Conservation (phyloP, 2,888 invertebrate species). For the Hirtodrosophila cameraria region DNA sequence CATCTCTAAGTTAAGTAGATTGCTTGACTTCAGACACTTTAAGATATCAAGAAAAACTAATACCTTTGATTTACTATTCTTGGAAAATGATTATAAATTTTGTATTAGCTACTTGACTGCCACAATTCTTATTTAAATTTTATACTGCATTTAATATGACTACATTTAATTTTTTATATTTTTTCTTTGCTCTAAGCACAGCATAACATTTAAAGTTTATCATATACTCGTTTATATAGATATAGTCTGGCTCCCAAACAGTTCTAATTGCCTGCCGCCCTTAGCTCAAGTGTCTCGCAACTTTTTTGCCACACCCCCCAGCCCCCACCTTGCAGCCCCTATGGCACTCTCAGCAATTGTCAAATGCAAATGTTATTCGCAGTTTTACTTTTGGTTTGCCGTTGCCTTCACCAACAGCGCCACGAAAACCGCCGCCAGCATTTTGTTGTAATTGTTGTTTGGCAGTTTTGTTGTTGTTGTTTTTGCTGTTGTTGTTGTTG, state of each 20-base stretch:
- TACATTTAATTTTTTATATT: too few relatives aligned
- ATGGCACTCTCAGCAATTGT: constrained; percentile 38
- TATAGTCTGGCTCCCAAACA: neutral
- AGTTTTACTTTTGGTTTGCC: constrained; percentile 44
- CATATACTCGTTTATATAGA: too few relatives aligned
- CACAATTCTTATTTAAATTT: too few relatives aligned
- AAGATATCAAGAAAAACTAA: too few relatives aligned
- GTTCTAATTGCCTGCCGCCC: neutral
- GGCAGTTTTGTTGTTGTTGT: constrained; percentile 1
- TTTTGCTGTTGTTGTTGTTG: constrained; percentile 1
- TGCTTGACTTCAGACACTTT: too few relatives aligned
- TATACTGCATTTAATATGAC: too few relatives aligned
- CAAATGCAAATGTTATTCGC: constrained; percentile 48
- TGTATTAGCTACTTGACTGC: too few relatives aligned
- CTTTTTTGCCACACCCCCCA: neutral
- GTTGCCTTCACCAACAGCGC: constrained; percentile 28
- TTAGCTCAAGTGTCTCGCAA: constrained; percentile 1
- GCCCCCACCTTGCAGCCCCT: neutral
- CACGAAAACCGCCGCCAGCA: constrained; percentile 36
- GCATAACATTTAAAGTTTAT: too few relatives aligned
- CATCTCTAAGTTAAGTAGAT: too few relatives aligned
- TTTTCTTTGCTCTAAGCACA: too few relatives aligned
- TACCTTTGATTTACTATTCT: too few relatives aligned
- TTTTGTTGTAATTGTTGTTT: constrained; percentile 40
- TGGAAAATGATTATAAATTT: too few relatives aligned